These are phyloP conservation scores for Trachythela sp. DNA, from an alignment of 64 coral and sea anemone species.

Conservation along the genomic window DNA sequence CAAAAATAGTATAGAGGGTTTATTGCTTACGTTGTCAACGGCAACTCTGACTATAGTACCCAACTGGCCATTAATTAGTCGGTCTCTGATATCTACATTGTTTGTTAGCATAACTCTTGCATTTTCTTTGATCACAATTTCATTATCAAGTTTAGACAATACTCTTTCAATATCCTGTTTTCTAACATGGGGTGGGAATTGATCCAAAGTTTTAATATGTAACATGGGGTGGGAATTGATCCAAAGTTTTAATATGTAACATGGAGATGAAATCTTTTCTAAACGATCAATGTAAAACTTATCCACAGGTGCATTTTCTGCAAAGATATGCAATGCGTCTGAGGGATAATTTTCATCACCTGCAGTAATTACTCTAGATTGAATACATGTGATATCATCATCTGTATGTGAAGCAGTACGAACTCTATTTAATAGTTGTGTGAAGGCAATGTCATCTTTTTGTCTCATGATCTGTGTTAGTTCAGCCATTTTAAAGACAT, in stretches of 20 bases:
- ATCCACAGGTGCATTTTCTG: not conserved
- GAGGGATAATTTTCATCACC: not conserved
- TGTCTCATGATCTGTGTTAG: not conserved
- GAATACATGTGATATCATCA: not conserved
- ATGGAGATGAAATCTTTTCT: not conserved
- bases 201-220: not conserved
- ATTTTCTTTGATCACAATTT: not conserved
- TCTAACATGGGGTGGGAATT: not conserved
- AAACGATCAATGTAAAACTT: not conserved
- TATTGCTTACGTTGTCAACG: constrained; percentile 26
- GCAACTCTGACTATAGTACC: constrained; percentile 25
- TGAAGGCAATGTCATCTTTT: not conserved
- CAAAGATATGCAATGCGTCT: not conserved
- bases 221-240: not conserved
- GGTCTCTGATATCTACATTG: not conserved
- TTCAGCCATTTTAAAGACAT: not conserved
- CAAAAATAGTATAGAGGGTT: constrained; percentile 43
- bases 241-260: not conserved
- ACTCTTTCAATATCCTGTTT: constrained; percentile 12
- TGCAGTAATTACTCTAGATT: not conserved
- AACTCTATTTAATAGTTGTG: not conserved
- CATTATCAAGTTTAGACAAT: not conserved
- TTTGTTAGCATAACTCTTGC: not conserved
- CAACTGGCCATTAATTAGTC: constrained; percentile 9
- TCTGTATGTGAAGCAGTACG: not conserved